Percentiles rank a stretch among this genome's conserved stretches.
Evolutionary conservation across 2,888 invertebrate genomes (phyloP).

Genomic region (Saturnia japonica): DNA sequence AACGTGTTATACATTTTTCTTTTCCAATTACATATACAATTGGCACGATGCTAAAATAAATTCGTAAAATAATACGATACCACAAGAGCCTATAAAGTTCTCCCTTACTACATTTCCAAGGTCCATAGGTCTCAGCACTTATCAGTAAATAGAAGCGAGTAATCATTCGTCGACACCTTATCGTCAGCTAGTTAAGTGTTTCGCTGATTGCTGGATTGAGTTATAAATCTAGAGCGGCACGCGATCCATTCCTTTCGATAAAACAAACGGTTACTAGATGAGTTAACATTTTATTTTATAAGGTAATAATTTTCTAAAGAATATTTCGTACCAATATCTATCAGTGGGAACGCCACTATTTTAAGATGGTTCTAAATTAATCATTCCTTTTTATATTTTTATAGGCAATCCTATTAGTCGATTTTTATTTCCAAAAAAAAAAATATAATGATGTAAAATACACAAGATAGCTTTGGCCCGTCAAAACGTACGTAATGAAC

Average conservation of each 20-base stretch:
- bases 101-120: slow-evolving; percentile 5
- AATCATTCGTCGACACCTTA: slow-evolving; percentile 75
- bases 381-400: no score
- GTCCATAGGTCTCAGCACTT: slow-evolving; percentile 14
- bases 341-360: neutral
- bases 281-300: slow-evolving; percentile 20
- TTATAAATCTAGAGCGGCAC: slow-evolving; percentile 75
- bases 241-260: slow-evolving; percentile 64
- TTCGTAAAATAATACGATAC: neutral
- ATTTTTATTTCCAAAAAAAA: no score
- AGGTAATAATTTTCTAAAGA: neutral
- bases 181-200: slow-evolving; percentile 78
- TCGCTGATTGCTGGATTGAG: slow-evolving; percentile 78
- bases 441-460: no score
- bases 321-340: no score
- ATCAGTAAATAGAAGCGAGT: slow-evolving; percentile 47
- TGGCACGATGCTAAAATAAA: neutral
- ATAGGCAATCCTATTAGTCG: no score
- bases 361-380: neutral
- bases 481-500: no score
- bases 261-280: slow-evolving; percentile 44
- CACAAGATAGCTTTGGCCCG: no score
- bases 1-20: neutral
- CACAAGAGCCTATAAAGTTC: neutral
- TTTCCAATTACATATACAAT: neutral